A percentile compares a stretch with the other conserved stretches of the same genome.
Evolutionary conservation across 2,113 vertebrate species (phyloP).

Genomic region (Bothrops jararaca): DNA sequence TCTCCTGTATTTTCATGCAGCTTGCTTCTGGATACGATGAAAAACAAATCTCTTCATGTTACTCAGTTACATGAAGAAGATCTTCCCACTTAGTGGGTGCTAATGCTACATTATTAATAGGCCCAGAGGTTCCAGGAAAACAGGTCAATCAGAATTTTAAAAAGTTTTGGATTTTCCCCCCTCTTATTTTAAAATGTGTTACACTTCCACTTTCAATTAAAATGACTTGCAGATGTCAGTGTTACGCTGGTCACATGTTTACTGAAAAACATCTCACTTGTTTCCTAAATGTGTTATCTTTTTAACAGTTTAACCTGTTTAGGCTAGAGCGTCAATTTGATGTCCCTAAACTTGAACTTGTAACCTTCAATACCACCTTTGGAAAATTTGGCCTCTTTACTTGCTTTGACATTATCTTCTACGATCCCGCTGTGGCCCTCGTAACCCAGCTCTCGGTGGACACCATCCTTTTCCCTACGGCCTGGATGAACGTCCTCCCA

Average conservation of each 20-base stretch:
- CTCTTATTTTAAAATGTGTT: neutral
- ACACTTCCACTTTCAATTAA: neutral
- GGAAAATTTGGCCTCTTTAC: constrained; percentile 80
- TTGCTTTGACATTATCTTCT: constrained; percentile 80
- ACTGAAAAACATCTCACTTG: neutral
- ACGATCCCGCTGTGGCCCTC: constrained; percentile 65
- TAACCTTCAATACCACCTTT: constrained; percentile 79
- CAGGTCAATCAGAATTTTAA: neutral
- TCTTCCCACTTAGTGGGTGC: neutral
- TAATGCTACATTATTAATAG: neutral
- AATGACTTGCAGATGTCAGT: neutral
- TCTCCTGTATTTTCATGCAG: too few species aligned
- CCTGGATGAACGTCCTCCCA: constrained; percentile 49
- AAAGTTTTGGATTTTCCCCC: neutral
- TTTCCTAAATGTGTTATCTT: constrained; percentile 1
- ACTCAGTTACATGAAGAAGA: neutral
- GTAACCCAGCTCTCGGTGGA: constrained; percentile 67
- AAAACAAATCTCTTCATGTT: too few species aligned
- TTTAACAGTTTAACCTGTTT: constrained; percentile 72
- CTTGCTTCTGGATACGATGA: too few species aligned
- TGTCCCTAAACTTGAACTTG: constrained; percentile 62
- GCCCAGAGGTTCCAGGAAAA: neutral
- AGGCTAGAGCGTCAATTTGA: constrained; percentile 72
- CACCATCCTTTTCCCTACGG: constrained; percentile 47
- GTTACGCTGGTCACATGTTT: neutral